Conservation (phyloP, 37 sponge, comb jelly and placozoan species). For the Petrosia ficiformis region DNA sequence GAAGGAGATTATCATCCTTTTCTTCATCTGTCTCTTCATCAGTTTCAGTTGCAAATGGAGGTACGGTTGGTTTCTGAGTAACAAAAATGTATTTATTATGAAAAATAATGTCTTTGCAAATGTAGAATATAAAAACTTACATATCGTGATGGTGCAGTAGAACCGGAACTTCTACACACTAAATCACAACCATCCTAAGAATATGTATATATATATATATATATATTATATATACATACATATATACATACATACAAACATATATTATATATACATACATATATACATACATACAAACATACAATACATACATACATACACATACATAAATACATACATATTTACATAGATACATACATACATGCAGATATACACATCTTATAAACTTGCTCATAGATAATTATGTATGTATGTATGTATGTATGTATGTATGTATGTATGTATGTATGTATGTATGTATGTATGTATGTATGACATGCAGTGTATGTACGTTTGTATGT, state of each 20-base stretch:
- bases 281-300: too few species aligned
- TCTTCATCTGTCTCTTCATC: constrained; percentile 63
- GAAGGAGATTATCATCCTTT: constrained; percentile 71
- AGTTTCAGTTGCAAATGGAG: constrained; percentile 55
- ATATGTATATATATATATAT: too few species aligned
- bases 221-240: not conserved
- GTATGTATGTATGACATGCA: too few species aligned
- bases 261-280: too few species aligned
- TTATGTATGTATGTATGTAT: not conserved
- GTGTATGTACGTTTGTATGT: not conserved
- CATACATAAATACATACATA: too few species aligned
- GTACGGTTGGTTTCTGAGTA: constrained; percentile 25
- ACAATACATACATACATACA: too few species aligned
- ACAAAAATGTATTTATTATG: not conserved
- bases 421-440: not conserved
- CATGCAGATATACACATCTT: too few species aligned
- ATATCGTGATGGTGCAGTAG: not conserved
- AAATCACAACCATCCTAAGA: constrained; percentile 85
- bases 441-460: not conserved
- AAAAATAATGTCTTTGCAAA: not conserved
- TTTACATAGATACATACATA: too few species aligned
- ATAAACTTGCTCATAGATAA: not conserved
- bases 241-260: too few species aligned
- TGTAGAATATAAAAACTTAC: not conserved
- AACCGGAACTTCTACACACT: constrained; percentile 45